These are phyloP conservation scores for Condylura cristata DNA, from an alignment of 2,113 vertebrate species.

Conservation along the genomic window DNA sequence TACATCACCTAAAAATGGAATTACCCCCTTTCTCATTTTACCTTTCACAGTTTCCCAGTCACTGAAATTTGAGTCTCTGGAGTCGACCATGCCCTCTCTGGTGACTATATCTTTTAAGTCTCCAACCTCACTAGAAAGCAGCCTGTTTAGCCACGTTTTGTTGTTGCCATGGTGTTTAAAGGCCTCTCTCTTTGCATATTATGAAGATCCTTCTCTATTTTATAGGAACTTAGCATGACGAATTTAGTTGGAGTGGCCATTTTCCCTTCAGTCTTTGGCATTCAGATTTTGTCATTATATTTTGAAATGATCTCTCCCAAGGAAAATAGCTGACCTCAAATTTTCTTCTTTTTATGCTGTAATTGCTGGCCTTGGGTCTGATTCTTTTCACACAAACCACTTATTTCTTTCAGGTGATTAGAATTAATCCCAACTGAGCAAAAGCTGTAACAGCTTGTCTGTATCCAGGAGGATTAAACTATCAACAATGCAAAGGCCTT, in stretches of 20 bases:
- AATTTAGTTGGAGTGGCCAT: background rate
- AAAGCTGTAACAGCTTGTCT: background rate
- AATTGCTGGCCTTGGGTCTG: background rate
- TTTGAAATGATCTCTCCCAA: conserved; percentile 48
- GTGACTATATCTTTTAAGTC: background rate
- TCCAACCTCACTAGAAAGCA: background rate
- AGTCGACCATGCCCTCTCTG: background rate
- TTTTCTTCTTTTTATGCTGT: conserved; percentile 20
- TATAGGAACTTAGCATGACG: conserved; percentile 42
- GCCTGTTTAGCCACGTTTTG: background rate
- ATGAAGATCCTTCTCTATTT: background rate
- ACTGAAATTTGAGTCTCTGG: background rate
- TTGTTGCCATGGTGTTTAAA: background rate
- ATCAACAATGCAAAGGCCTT: background rate
- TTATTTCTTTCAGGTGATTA: conserved; percentile 1
- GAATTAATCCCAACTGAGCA: conserved; percentile 14
- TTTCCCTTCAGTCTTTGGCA: conserved; percentile 27
- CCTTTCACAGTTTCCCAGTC: background rate
- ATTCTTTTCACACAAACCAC: conserved; percentile 9
- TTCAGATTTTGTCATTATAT: conserved; percentile 36
- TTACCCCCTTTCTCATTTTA: background rate
- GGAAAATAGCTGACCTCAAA: background rate
- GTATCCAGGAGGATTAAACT: background rate
- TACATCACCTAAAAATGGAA: background rate
- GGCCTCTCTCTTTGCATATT: background rate